Evolutionary conservation across 2,888 invertebrate genomes (phyloP), one percentile per base, ranked within the genome.

Genomic region (Dorcus parallelipipedus): DNA sequence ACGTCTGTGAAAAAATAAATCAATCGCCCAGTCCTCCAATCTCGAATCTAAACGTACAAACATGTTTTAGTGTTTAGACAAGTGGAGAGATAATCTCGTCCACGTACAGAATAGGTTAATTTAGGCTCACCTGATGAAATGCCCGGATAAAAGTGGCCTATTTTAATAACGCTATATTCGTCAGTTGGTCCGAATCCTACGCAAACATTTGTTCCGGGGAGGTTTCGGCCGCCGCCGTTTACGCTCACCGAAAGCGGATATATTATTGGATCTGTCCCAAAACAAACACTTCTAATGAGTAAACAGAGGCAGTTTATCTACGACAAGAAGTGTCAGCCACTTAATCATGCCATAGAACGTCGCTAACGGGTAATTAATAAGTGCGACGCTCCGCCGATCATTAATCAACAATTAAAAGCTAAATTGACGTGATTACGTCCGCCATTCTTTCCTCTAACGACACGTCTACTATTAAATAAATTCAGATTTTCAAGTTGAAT

Each of bases 361-460:
- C 69, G 69, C 73, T 66, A 67, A 71, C 68, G 68, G 67, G 68
- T 74, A 74, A 74, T 75, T 75, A 75, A 74, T 74, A 75, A 74
- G 73, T 71, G 71, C 68, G 73, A 71, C 73, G 69, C 71, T 67
- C 64, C 63, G 64, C 40, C 49, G 60, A 68, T 70, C 74, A 73
- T 75, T 73, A 75, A 75, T 75, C 73, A 74, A 72, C 74, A 74
- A 74, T 75, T 73, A 74, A 70, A 70, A 66, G 66, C 65, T 63
- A 68, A 73, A 72, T 73, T 72, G 72, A 73, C 71, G 73, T 69
- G 69, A 72, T 73, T 72, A 67, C 63, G 64, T 61, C 54, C 64
- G 65, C 65, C 65, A 69, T 71, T 72, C 69, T 70, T 71, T 67
- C 57, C 63, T 59, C 52, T 66, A 64, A 64, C 10, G 41, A 41